Base-by-base conservation (phyloP, 53 echinoderm and acorn worm species). In the Holothuria scabra region DNA sequence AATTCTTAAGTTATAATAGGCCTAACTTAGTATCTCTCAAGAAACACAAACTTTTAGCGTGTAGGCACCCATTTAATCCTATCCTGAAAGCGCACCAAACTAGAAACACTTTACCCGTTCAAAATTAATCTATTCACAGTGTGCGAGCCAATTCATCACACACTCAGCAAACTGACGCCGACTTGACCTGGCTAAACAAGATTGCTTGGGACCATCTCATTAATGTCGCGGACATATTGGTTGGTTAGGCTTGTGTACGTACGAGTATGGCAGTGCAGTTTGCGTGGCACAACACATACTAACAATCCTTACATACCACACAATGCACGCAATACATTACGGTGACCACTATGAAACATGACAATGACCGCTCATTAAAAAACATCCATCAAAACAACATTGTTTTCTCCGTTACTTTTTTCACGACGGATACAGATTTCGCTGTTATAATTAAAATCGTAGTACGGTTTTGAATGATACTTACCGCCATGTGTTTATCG, bases 311-410 rank as follows among this genome's bases (percentile, higher is more conserved):
- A 72, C 72, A 72, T 72, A 21, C 72, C 72, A 72, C 28, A 72
- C 72, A 48, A 72, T 72, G 37, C 72, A 67, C 35, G 5, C 44
- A 72, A 44, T 72, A 78, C 78, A 78, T 78, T 78, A 78, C 78
- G 78, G 56, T 78, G 78, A 78, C 78, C 78, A 78, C 78, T 78
- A 56, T 59, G 46, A 78, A 78, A 78, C 78, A 78, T 78, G 52
- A 78, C 78, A 78, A 78, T 78, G 78, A 78, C 78, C 78, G 78
- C 78, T 78, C 56, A 58, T 57, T 78, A 58, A 78, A 52, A 78
- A 58, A 78, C 78, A 56, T 56, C 13, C 78, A 57, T 56, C 31
- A 78, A 78, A 78, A 58, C 58, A 78, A 78, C 57, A 56, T 57
- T 78, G 28, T 26, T 28, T 28, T 30, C 57, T 16, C 52, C 16